phyloP scores from a whole-genome alignment of 2,113 vertebrate genomes.

The Pionites leucogaster region DNA sequence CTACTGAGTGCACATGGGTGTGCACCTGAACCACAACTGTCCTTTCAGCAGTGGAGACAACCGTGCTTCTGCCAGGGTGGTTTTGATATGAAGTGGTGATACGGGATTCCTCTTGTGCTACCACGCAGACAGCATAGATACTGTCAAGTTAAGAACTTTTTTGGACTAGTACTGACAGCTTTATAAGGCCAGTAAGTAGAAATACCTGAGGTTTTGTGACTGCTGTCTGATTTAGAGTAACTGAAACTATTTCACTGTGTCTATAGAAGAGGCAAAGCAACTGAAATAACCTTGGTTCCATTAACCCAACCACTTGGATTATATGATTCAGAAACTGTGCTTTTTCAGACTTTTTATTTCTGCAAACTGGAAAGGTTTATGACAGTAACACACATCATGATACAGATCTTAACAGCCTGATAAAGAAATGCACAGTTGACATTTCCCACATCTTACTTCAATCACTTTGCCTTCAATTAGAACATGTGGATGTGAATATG shows the following conservation, averaged over 20 bases:
- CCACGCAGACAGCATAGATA: not conserved
- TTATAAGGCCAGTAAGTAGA: not conserved
- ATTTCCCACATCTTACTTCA: not conserved
- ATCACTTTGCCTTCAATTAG: not conserved
- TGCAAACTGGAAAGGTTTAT: not conserved
- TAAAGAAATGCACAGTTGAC: not conserved
- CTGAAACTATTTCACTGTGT: not conserved
- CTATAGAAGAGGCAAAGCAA: not conserved
- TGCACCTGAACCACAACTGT: not conserved
- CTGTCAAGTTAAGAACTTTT: not conserved
- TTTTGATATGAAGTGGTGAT: not conserved
- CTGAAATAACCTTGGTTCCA: not conserved
- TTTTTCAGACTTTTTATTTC: not conserved
- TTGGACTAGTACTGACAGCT: not conserved
- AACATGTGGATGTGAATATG: not conserved
- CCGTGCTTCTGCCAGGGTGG: not conserved
- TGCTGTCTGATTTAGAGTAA: not conserved
- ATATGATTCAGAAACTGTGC: not conserved
- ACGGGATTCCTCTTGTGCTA: not conserved
- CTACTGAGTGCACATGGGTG: accelerated
- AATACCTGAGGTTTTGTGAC: not conserved
- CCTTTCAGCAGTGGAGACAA: not conserved
- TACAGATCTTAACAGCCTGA: not conserved
- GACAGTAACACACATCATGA: not conserved
- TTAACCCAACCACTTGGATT: not conserved